Percentiles rank a stretch among this genome's conserved stretches.
phyloP scores from a whole-genome alignment of 1,140 invertebrate genomes.

The Drosophila insularis region DNA sequence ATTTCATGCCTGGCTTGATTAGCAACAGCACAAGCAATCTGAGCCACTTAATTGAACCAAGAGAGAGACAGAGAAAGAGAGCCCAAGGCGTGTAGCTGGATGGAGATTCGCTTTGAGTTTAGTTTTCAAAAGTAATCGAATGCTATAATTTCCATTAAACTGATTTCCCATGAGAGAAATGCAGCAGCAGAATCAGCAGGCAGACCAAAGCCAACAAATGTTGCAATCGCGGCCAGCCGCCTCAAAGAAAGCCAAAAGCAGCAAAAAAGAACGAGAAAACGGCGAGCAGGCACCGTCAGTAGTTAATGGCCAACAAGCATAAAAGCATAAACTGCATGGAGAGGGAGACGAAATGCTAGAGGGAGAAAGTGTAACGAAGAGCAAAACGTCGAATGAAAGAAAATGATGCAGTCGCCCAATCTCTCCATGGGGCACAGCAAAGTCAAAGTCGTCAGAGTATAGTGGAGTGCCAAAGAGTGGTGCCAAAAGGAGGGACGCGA shows the following conservation, averaged over 20 bases:
- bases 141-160: conserved; percentile 81
- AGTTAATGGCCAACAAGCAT: conserved; percentile 8
- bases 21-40: conserved; percentile 23
- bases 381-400: conserved; percentile 9
- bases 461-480: background rate
- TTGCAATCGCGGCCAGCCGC: conserved; percentile 51
- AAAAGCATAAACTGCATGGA: background rate
- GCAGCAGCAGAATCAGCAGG: conserved; percentile 42
- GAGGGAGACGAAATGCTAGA: background rate
- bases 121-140: conserved; percentile 74
- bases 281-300: conserved; percentile 2
- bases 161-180: conserved; percentile 73
- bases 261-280: conserved; percentile 12
- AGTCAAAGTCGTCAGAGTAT: conserved; percentile 21
- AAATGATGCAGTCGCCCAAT: conserved; percentile 18
- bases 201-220: conserved; percentile 63
- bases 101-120: conserved; percentile 38
- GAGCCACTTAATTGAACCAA: conserved; percentile 44
- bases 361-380: background rate
- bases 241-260: conserved; percentile 55
- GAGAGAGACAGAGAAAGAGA: background rate
- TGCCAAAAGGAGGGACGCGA: background rate
- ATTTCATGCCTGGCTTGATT: conserved; percentile 36
- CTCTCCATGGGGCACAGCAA: conserved; percentile 24
- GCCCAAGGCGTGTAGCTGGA: background rate